phyloP scores from a whole-genome alignment of 2,113 vertebrate genomes.

The Colistium nudipinnis region DNA sequence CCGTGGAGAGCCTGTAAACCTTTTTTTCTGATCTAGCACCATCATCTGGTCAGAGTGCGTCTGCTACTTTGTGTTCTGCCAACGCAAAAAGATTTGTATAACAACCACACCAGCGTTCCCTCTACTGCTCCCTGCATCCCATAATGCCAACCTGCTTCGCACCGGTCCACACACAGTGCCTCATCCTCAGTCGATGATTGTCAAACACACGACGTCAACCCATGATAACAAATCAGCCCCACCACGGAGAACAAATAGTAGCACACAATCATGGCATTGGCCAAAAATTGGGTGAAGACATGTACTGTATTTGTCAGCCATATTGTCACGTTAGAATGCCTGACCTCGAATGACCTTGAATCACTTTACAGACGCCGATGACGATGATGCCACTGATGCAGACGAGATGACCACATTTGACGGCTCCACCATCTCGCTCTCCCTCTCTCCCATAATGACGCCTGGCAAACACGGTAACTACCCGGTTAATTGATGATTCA shows the following conservation, averaged over 20 bases:
- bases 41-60: not conserved
- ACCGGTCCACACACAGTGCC: too few relatives aligned
- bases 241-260: not conserved
- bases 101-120: not conserved
- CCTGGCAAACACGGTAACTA: slow-evolving; percentile 88
- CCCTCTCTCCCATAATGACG: slow-evolving; percentile 90
- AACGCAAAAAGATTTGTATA: not conserved
- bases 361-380: slow-evolving; percentile 90
- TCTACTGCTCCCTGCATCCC: not conserved
- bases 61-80: not conserved
- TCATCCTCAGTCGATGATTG: not conserved
- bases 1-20: not conserved
- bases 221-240: too few relatives aligned
- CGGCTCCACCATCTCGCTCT: slow-evolving; percentile 91
- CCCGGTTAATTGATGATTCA: not conserved
- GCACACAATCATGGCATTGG: not conserved
- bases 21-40: not conserved
- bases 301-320: not conserved
- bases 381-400: slow-evolving; percentile 83
- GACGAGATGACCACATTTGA: slow-evolving; percentile 95
- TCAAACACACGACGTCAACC: not conserved
- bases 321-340: not conserved
- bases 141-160: not conserved
- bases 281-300: not conserved
- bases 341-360: slow-evolving; percentile 47